These are phyloP conservation scores for Kryptopterus vitreolus DNA, from an alignment of 2,797 vertebrate genomes.

Conservation along the genomic window DNA sequence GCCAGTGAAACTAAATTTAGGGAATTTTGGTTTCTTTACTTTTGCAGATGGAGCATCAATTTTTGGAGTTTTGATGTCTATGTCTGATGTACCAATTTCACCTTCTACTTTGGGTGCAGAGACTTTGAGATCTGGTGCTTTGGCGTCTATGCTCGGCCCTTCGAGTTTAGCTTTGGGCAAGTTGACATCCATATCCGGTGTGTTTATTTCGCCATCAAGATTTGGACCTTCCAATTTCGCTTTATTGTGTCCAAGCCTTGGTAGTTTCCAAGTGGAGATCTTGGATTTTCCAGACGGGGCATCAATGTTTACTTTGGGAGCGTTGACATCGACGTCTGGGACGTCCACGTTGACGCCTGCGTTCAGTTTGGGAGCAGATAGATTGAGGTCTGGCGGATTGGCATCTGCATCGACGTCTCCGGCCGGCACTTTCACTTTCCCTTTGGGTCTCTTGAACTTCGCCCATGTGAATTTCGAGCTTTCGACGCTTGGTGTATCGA, in stretches of 20 bases:
- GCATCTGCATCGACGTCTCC: conserved; percentile 57
- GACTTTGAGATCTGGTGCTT: conserved; percentile 45
- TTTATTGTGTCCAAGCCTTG: conserved; percentile 45
- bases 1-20: conserved; percentile 38
- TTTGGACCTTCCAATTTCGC: conserved; percentile 64
- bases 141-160: conserved; percentile 49
- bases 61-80: conserved; percentile 54
- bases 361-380: conserved; percentile 61
- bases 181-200: conserved; percentile 53
- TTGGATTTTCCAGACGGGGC: conserved; percentile 61
- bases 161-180: conserved; percentile 56
- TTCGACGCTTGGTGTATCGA: conserved; percentile 52
- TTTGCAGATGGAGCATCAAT: conserved; percentile 41
- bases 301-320: conserved; percentile 57
- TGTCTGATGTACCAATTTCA: conserved; percentile 45
- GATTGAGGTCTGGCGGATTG: conserved; percentile 54
- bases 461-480: conserved; percentile 59
- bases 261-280: conserved; percentile 59
- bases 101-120: conserved; percentile 40
- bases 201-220: conserved; percentile 54
- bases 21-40: conserved; percentile 40
- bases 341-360: conserved; percentile 41
- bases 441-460: conserved; percentile 61
- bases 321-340: conserved; percentile 48
- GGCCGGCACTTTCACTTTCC: conserved; percentile 59